Evolutionary conservation across 2,797 vertebrate species (phyloP).

Genomic region (Tarsius wallacei): DNA sequence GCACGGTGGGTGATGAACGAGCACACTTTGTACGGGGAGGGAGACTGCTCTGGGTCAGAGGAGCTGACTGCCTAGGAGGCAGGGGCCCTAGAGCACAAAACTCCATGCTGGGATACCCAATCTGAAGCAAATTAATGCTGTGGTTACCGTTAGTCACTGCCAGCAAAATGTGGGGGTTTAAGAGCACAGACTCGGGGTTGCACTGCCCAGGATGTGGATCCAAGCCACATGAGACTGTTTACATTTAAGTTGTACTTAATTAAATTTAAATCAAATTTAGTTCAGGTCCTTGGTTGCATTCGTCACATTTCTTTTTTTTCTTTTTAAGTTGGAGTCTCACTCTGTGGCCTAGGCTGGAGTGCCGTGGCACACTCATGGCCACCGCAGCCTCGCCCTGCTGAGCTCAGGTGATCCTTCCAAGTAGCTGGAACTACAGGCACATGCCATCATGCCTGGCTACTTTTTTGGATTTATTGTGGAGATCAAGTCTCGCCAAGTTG

Average conservation of each 20-base stretch:
- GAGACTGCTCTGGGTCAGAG: neutral
- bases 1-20: neutral
- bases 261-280: neutral
- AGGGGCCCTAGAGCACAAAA: neutral
- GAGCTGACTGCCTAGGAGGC: too few species aligned
- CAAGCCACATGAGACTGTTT: neutral
- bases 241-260: neutral
- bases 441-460: too few species aligned
- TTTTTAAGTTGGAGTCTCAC: too few species aligned
- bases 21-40: rapidly evolving
- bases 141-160: neutral
- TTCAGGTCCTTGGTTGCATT: neutral
- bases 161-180: neutral
- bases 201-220: neutral
- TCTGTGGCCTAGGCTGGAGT: too few species aligned
- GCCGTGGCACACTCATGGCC: too few species aligned
- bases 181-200: too few species aligned
- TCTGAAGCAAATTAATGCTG: neutral
- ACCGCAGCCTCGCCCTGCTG: too few species aligned
- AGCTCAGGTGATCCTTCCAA: too few species aligned
- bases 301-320: too few species aligned
- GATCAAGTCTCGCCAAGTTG: too few species aligned
- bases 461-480: too few species aligned
- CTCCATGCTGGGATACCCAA: neutral
- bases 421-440: too few species aligned